phyloP scores from a whole-genome alignment of 2,113 vertebrate species.

The Climacteris rufus region DNA sequence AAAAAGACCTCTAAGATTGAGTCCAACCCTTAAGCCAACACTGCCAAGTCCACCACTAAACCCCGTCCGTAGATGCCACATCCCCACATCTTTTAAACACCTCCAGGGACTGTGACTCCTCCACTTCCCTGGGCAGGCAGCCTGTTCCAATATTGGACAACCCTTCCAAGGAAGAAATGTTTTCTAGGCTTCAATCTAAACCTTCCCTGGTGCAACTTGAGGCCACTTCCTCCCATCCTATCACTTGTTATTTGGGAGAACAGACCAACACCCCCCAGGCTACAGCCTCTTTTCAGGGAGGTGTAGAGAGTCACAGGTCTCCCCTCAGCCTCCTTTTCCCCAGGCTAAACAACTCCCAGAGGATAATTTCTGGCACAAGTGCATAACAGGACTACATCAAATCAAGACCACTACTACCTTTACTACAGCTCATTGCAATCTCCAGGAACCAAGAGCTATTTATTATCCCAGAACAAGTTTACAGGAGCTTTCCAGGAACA shows the following conservation, averaged over 20 bases:
- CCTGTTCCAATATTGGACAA: neutral
- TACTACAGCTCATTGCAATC: accelerated
- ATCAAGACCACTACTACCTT: neutral
- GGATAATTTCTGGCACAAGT: neutral
- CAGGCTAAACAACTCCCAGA: neutral
- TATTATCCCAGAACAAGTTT: neutral
- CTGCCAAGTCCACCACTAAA: neutral
- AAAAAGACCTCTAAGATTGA: neutral
- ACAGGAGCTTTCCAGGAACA: neutral
- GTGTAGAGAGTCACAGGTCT: neutral
- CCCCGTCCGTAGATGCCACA: neutral
- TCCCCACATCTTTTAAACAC: neutral
- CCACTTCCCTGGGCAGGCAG: neutral
- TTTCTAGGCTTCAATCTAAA: neutral
- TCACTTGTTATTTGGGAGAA: neutral
- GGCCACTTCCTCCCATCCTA: neutral
- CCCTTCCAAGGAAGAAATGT: neutral
- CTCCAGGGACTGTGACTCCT: neutral
- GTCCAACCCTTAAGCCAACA: neutral
- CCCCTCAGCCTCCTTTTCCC: neutral
- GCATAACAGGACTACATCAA: neutral
- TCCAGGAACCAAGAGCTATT: neutral
- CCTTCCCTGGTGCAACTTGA: neutral
- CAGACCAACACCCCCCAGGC: neutral
- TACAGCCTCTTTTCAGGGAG: neutral